Base-by-base conservation (phyloP, 2,797 vertebrate species). In the Chelmon rostratus region DNA sequence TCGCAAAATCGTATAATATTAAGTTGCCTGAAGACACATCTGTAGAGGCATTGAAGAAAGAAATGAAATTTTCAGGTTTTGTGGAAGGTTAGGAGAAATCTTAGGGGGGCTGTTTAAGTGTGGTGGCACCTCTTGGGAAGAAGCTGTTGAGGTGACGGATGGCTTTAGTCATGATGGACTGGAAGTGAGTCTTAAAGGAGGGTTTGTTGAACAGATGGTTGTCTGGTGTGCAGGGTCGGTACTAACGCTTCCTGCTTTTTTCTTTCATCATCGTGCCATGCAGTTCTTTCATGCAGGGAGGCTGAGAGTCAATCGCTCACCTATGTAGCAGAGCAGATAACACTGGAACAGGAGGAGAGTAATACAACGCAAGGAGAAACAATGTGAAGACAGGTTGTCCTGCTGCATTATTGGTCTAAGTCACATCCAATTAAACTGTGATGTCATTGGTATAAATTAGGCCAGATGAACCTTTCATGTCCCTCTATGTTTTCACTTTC, bases 131-230 rank as follows among this genome's bases (percentile, higher is more conserved):
- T 81, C 86, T 53, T 28, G 53, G 63, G 73, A 75, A 75, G 73
- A 81, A 66, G 52, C 47, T 79, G 71, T 59, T 65, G 63, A 33
- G 53, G 64, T 84, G 85, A 89, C 53, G 35, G 73, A 83, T 84
- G 65, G 59, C 53, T 83, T 66, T 47, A 40, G 74, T 76, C 61
- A 56, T 80, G 82, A 87, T 75, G 68, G 71, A 80, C 57, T 66
- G 53, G 42, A 52, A 25, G 62, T 74, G 74, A 75, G 72, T 79
- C 46, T 80, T 76, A 73, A 65, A 85, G 59, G 37, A 76, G 31
- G 11, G 13, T 68, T 80, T 75, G 53, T 42, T 65, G 71, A 88
- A 85, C 73, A 78, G 68, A 83, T 84, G 62, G 76, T 50, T 71
- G 49, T 49, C 76, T 82, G 50, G 61, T 67, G 68, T 67, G 46